Evolutionary conservation across 2,797 vertebrate genomes (phyloP).

Genomic region (Hapalemur alaotrensis): DNA sequence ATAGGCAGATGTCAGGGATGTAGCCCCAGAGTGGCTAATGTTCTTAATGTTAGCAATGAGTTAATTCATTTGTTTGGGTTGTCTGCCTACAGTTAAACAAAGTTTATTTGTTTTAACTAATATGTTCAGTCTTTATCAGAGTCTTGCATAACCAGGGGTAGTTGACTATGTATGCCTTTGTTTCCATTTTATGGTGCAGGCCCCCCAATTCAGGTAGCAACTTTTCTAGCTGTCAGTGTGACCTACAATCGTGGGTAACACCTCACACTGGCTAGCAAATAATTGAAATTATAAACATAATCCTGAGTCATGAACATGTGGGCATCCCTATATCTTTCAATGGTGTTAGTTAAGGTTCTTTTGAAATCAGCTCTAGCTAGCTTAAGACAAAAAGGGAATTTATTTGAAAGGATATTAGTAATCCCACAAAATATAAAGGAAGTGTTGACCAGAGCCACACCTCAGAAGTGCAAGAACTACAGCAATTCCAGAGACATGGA

Average conservation of each 20-base stretch:
- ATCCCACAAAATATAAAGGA: conserved; percentile 21
- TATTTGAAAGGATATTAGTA: neutral
- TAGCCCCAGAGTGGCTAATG: neutral
- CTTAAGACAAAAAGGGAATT: conserved; percentile 5
- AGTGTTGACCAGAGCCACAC: neutral
- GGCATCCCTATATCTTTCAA: neutral
- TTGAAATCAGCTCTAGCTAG: conserved; percentile 11
- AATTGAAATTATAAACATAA: conserved; percentile 10
- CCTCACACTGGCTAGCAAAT: neutral
- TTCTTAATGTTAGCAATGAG: neutral
- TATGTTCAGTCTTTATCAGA: neutral
- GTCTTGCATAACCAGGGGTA: neutral
- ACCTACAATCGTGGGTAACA: neutral
- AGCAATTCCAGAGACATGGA: neutral
- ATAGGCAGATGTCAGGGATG: neutral
- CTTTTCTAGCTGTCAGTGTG: neutral
- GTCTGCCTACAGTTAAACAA: neutral
- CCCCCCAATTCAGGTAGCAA: neutral
- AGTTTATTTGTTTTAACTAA: conserved; percentile 5
- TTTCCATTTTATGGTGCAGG: neutral
- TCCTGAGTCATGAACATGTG: neutral
- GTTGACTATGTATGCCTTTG: neutral
- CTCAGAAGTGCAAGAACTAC: neutral
- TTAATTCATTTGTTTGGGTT: conserved; percentile 27
- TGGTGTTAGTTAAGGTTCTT: neutral